phyloP scores from a whole-genome alignment of 2,113 vertebrate species.

The Phaethornis superciliosus region DNA sequence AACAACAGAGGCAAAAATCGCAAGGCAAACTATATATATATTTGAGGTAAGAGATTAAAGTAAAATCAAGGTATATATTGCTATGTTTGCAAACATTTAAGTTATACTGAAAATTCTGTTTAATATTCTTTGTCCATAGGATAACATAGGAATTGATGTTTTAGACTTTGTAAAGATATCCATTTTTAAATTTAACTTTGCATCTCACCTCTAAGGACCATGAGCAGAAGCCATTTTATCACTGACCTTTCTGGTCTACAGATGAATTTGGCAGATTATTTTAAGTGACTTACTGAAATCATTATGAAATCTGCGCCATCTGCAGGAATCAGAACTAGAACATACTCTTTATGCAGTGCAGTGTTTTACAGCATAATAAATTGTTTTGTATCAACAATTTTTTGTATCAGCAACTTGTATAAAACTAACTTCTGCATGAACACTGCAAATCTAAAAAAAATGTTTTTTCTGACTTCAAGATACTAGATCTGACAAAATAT shows the following conservation, averaged over 20 bases:
- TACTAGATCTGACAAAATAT: constrained; percentile 4
- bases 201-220: background rate
- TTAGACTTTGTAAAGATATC: background rate
- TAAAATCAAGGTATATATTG: background rate
- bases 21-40: background rate
- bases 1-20: background rate
- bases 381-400: background rate
- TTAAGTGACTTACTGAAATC: background rate
- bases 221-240: background rate
- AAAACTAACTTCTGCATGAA: background rate
- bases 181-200: background rate
- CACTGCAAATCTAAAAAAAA: constrained; percentile 4
- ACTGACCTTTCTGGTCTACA: background rate
- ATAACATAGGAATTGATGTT: background rate
- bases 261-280: background rate
- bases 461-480: constrained; percentile 49
- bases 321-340: background rate
- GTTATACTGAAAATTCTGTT: background rate
- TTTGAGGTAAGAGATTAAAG: background rate
- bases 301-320: background rate
- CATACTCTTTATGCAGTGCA: background rate
- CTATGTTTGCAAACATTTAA: background rate
- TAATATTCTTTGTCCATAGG: background rate
- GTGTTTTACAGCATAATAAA: background rate
- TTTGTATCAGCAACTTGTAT: background rate